These are phyloP conservation scores for Peromyscus maniculatus DNA, from an alignment of 2,113 vertebrate species.

Conservation along the genomic window DNA sequence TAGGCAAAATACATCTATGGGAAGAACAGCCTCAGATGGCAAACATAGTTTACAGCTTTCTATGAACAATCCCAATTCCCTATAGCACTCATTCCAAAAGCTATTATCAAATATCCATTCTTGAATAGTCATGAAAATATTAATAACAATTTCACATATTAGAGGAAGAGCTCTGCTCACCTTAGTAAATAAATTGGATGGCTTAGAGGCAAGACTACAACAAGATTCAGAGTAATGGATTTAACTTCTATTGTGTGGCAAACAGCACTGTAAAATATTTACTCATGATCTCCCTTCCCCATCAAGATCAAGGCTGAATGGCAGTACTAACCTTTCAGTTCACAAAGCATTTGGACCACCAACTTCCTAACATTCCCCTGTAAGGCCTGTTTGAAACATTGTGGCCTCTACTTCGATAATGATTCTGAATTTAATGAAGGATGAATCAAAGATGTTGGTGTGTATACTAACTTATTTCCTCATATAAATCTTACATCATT, in stretches of 20 bases:
- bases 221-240: slow-evolving; percentile 38
- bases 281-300: neutral
- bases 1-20: neutral
- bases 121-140: neutral
- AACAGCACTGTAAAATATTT: neutral
- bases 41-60: neutral
- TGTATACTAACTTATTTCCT: neutral
- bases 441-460: slow-evolving; percentile 9
- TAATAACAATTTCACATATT: slow-evolving; percentile 7
- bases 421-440: slow-evolving; percentile 47
- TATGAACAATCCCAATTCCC: neutral
- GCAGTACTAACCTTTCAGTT: slow-evolving; percentile 14
- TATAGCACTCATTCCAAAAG: neutral
- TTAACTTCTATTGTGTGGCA: neutral
- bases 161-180: neutral
- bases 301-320: slow-evolving; percentile 4
- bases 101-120: neutral
- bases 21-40: neutral
- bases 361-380: neutral
- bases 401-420: neutral
- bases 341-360: neutral
- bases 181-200: slow-evolving; percentile 37
- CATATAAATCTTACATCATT: slow-evolving; percentile 20
- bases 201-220: neutral
- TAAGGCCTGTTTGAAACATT: slow-evolving; percentile 36